Base-by-base conservation (phyloP, 2,888 invertebrate genomes). In the Synanthedon formicaeformis region DNA sequence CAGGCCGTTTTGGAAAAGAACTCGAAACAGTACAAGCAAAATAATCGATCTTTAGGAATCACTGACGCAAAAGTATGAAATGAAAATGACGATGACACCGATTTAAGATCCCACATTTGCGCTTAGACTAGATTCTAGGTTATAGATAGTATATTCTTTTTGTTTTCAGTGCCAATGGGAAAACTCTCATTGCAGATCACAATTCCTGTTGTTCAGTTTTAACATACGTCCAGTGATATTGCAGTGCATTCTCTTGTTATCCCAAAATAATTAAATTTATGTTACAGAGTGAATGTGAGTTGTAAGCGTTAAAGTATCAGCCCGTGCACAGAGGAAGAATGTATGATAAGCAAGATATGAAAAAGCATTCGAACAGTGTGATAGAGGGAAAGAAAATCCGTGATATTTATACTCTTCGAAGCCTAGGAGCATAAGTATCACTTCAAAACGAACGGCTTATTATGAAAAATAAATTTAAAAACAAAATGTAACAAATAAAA, bases 1-100 rank as follows among this genome's bases (percentile, higher is more conserved):
- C 87, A 87, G 88, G 86, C 85, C 88, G 87, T 88, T 89, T 89
- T 89, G 89, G 88, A 86, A 85, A 85, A 78, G 66, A 86, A 81
- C 67, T 75, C 66, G 75, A 77, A 76, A 73, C 64, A 71, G 67
- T 77, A 78, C 72, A 84, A 82, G 85, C 85, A 82, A 84, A 80
- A 71, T 68, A 84, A 86, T 64, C 66, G 71, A 78, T 78, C 16
- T 61, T 64, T 66, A 67, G 69, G 74, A 75, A 75, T 78, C 73
- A 74, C 67, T 76, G 75, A 76, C 77, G 69, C 69, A 68, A 66
- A 68, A 69, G 10, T 69, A 81, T 78, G 78, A 66, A 60, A 79
- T 82, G 81, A 71, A 57, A 56, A 76, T 82, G 78, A 67, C 63
- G 62, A 71, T 75, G 76, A 72, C 73, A 79, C 77, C 72, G 65